A percentile compares a stretch with the other conserved stretches of the same genome.
Evolutionary conservation across 2,113 vertebrate species (phyloP).

Genomic region (Agapornis roseicollis): DNA sequence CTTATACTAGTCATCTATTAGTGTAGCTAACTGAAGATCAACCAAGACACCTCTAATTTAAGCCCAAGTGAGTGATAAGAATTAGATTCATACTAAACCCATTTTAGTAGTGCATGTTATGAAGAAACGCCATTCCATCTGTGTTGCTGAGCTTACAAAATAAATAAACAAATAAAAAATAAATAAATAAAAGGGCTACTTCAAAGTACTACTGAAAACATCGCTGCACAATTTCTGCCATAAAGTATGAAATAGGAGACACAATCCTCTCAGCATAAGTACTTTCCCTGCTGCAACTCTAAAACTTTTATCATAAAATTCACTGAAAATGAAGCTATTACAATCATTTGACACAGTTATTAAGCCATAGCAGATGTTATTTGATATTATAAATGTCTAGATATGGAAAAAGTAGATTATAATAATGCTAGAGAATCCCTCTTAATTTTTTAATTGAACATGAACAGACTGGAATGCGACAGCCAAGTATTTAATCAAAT

Average conservation of each 20-base stretch:
- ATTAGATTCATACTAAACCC: neutral
- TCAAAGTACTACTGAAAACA: neutral
- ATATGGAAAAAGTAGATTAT: conserved; percentile 46
- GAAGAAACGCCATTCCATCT: neutral
- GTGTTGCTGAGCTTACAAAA: neutral
- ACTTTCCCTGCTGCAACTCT: neutral
- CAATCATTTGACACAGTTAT: conserved; percentile 33
- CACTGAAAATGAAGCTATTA: conserved; percentile 31
- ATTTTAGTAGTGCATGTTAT: neutral
- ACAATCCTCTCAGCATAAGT: neutral
- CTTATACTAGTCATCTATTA: neutral
- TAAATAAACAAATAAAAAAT: neutral
- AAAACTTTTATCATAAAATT: conserved; percentile 22
- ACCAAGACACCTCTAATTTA: neutral
- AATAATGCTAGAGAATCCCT: conserved; percentile 27
- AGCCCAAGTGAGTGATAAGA: neutral
- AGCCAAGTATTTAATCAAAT: conserved; percentile 44
- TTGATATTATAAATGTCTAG: conserved; percentile 38
- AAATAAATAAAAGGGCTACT: neutral
- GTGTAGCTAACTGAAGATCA: neutral
- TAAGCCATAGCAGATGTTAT: conserved; percentile 40
- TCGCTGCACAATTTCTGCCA: neutral
- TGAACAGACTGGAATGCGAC: conserved; percentile 6
- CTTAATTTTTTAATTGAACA: conserved; percentile 52
- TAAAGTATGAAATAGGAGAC: neutral